Conservation (phyloP, 2,113 vertebrate genomes). For the Ramphastos sulfuratus region DNA sequence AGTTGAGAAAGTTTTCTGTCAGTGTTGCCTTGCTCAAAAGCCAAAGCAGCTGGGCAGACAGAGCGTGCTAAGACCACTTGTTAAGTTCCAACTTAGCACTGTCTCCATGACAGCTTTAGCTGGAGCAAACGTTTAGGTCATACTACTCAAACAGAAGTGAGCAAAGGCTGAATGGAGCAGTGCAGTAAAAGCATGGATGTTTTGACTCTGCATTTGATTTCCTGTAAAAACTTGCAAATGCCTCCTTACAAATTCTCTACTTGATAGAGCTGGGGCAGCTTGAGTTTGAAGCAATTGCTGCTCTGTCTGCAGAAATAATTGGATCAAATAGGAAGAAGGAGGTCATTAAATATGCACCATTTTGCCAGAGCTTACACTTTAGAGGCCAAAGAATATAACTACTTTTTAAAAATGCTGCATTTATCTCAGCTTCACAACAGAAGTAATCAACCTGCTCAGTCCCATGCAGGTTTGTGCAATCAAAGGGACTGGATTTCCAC, state of each 20-base stretch:
- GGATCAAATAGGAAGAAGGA: neutral
- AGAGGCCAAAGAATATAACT: neutral
- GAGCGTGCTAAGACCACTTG: neutral
- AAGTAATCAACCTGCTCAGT: neutral
- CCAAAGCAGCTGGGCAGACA: constrained; percentile 3
- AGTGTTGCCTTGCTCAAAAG: neutral
- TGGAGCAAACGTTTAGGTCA: neutral
- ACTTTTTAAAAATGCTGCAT: neutral
- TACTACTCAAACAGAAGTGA: neutral
- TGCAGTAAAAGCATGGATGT: neutral
- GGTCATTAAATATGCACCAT: neutral
- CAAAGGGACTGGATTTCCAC: neutral
- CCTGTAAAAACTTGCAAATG: neutral
- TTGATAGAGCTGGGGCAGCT: neutral
- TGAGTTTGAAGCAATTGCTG: neutral
- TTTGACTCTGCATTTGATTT: neutral
- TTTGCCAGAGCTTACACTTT: neutral
- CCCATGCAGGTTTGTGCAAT: neutral
- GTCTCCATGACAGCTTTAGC: neutral
- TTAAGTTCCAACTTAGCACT: neutral
- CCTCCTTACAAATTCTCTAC: neutral
- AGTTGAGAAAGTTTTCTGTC: constrained; percentile 3
- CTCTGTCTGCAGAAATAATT: neutral
- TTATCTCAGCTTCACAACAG: neutral
- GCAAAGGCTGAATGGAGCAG: neutral